Conservation (phyloP, 2,888 invertebrate genomes). For the Sarcophaga subvicina region DNA sequence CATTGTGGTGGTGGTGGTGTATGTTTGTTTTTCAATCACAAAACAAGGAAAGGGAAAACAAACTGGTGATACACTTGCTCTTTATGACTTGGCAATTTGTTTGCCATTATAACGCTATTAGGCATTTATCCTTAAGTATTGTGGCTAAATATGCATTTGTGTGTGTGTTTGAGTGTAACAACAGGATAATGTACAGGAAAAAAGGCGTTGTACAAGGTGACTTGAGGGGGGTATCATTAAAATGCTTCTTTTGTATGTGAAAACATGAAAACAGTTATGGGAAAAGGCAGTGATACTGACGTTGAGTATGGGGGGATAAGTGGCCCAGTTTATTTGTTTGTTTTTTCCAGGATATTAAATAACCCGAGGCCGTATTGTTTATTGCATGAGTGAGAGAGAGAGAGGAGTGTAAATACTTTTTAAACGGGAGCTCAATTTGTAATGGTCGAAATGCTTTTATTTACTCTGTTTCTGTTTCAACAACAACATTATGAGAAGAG, state of each 20-base stretch:
- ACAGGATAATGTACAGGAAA: neutral
- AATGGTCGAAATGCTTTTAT: constrained; percentile 78
- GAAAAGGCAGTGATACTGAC: constrained; percentile 47
- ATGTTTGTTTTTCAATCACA: constrained; percentile 49
- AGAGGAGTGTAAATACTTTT: constrained; percentile 71
- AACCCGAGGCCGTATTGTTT: constrained; percentile 70
- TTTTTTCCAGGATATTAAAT: constrained; percentile 74
- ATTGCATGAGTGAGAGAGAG: constrained; percentile 47
- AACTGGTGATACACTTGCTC: constrained; percentile 65
- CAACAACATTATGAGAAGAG: constrained; percentile 31
- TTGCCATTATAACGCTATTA: constrained; percentile 80
- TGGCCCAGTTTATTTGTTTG: constrained; percentile 67
- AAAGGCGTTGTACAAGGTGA: constrained; percentile 63
- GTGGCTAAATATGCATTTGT: neutral
- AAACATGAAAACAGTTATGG: constrained; percentile 70
- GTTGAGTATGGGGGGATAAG: constrained; percentile 40
- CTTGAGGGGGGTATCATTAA: constrained; percentile 67
- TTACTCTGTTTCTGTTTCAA: constrained; percentile 53
- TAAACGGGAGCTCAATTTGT: constrained; percentile 80
- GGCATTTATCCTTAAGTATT: constrained; percentile 75
- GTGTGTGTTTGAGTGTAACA: constrained; percentile 13
- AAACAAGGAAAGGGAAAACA: constrained; percentile 37
- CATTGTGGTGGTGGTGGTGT: neutral
- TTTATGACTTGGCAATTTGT: constrained; percentile 72
- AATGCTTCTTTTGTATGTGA: constrained; percentile 48